Conservation (phyloP, 1,140 invertebrate genomes). For the Mactra quadrangularis region DNA sequence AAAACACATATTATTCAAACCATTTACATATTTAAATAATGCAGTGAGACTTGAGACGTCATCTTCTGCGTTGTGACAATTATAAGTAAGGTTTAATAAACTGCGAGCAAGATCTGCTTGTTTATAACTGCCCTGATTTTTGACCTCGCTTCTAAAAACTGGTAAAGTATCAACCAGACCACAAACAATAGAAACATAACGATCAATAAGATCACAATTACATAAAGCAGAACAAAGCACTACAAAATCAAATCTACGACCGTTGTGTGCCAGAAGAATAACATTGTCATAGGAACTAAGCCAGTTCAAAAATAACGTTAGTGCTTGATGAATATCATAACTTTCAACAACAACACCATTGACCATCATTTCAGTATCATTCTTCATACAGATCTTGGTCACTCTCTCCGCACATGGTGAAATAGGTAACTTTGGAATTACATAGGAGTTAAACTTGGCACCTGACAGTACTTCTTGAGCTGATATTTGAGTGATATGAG, state of each 20-base stretch:
- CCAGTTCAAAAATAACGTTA: constrained; percentile 39
- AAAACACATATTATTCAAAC: no score
- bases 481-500: neutral
- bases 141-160: constrained; percentile 25
- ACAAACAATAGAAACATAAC: neutral
- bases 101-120: constrained; percentile 28
- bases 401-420: neutral
- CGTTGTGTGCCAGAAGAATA: constrained; percentile 58
- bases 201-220: neutral
- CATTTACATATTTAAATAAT: no score
- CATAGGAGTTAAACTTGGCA: neutral
- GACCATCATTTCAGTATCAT: no score
- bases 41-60: constrained; percentile 18
- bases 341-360: constrained; percentile 21
- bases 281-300: constrained; percentile 45
- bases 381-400: no score
- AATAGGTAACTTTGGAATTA: neutral
- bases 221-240: constrained; percentile 3
- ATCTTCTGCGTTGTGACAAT: constrained; percentile 29
- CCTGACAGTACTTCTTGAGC: neutral
- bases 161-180: constrained; percentile 23
- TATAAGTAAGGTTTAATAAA: constrained; percentile 12
- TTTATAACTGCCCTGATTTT: neutral
- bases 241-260: constrained; percentile 50
- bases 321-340: neutral